Evolutionary conservation across 2,888 invertebrate species (phyloP), one percentile per base, ranked within the genome.

Genomic region (Strigamia crassipes): DNA sequence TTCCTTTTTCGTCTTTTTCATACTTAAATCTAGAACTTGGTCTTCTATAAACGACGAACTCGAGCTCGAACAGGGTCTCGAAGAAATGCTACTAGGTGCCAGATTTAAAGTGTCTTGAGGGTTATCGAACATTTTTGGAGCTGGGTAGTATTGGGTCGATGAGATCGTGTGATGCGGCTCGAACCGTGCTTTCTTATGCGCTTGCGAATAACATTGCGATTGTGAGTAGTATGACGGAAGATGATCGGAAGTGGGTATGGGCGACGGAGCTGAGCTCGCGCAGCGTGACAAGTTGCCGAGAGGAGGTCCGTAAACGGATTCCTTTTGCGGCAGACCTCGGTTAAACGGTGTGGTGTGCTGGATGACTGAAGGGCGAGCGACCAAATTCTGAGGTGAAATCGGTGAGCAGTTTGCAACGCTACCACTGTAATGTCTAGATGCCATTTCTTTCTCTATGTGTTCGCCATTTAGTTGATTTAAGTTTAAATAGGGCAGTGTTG

Each of bases 21-120:
- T 81, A 78, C 85, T 84, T 73, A 85, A 83, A 80, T 85, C 85
- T 23, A 85, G 81, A 31, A 84, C 84, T 81, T 83, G 84, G 21
- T 81, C 81, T 21, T 46, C 73, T 31, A 42, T 4, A 73, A 13
- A 73, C 27, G 31, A 12, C 13, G 73, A 73, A 73, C 73, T 31
- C 73, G 73, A 15, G 13, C 27, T 73, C 9, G 31, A 15, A 23
- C 10, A 31, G 13, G 12, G 9, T 18, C 78, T 21, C 34, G 41
- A 21, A 2, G 56, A 56, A 56, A 56, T 56, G 56, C 56, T 56
- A 56, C 56, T 56, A 10, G 73, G 31, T 12, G 31, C 73, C 12
- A 31, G 13, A 27, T 6, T 31, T 10, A 73, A 9, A 10, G 23
- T 27, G 8, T 73, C 73, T 73, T 73, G 80, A 6, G 81, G 66